Base-by-base conservation (phyloP, 2,888 invertebrate genomes). In the Xiphydria camelus region DNA sequence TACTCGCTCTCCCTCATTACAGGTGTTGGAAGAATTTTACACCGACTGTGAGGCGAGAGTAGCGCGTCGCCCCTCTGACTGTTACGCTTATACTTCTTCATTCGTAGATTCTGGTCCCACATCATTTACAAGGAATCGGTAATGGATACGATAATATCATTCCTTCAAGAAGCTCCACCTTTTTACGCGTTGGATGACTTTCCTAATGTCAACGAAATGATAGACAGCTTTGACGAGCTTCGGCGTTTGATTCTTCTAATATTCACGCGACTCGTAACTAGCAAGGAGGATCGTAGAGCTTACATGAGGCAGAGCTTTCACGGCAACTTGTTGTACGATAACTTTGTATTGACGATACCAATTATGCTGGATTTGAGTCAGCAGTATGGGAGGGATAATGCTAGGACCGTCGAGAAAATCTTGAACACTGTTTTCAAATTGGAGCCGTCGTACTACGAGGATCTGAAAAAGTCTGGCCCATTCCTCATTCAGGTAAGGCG, bases 281-380 rank as follows among this genome's bases (percentile, higher is more conserved):
- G 86, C 71, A 87, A 85, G 59, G 90, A 92, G 70, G 66, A 60
- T 38, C 21, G 56, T 18, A 18, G 39, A 1, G 70, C 72, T 41
- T 87, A 84, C 80, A 85, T 92, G 69, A 81, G 78, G 2, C 83
- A 82, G 39, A 77, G 81, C 25, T 82, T 81, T 44, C 84, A 89
- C 77, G 86, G 84, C 0, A 79, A 83, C 4, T 64, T 89, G n/a
- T 68, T 93, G 35, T 91, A 91, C 71, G 81, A 88, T 48, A 86
- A 90, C 57, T 91, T 85, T 72, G 77, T 94, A 52, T 85, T 91
- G 61, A 89, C 92, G n/a, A 80, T 92, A 52, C 89, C 92, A 0
- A 86, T 89, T 64, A 74, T 93, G 39, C 84, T 90, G 77, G 92
- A 92, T 68, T 70, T 92, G 7, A 86, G 89, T 64, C 79, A 86